Conservation (phyloP, 1,140 invertebrate genomes). For the Drosophila navojoa region DNA sequence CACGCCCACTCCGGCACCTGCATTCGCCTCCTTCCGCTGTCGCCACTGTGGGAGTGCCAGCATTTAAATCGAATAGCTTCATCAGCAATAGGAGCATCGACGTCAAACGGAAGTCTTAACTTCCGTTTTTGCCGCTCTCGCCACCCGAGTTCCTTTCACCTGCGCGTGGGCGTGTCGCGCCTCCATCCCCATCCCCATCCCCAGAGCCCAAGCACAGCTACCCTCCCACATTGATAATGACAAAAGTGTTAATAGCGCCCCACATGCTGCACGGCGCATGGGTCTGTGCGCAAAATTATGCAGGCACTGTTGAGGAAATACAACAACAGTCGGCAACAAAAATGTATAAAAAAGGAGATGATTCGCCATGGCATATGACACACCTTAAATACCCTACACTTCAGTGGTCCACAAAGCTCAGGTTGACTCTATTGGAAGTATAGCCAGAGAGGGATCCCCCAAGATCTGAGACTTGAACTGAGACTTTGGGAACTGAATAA, state of each 20-base stretch:
- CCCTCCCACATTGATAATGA: constrained; percentile 55
- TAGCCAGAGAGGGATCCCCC: too few species aligned
- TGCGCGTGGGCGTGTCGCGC: not conserved
- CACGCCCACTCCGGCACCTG: not conserved
- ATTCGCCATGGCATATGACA: not conserved
- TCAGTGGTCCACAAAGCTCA: too few species aligned
- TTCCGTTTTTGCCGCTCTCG: constrained; percentile 41
- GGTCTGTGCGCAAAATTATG: constrained; percentile 70
- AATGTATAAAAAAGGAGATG: not conserved
- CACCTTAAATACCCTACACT: not conserved
- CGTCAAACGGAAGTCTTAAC: constrained; percentile 73
- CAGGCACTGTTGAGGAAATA: constrained; percentile 74
- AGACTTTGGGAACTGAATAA: too few species aligned
- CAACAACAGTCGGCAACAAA: constrained; percentile 33
- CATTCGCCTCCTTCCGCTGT: not conserved
- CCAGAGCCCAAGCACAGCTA: not conserved
- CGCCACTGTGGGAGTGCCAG: constrained; percentile 38
- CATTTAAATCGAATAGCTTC: constrained; percentile 79
- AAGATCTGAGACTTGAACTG: too few species aligned
- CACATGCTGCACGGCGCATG: constrained; percentile 65
- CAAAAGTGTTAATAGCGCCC: constrained; percentile 79
- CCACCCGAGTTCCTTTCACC: too few species aligned
- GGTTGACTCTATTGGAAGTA: too few species aligned
- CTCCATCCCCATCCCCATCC: not conserved
- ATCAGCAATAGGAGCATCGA: constrained; percentile 50